A percentile compares a stretch with the other conserved stretches of the same genome.
Conservation (phyloP, 2,888 invertebrate species). For the Elegia similella region DNA sequence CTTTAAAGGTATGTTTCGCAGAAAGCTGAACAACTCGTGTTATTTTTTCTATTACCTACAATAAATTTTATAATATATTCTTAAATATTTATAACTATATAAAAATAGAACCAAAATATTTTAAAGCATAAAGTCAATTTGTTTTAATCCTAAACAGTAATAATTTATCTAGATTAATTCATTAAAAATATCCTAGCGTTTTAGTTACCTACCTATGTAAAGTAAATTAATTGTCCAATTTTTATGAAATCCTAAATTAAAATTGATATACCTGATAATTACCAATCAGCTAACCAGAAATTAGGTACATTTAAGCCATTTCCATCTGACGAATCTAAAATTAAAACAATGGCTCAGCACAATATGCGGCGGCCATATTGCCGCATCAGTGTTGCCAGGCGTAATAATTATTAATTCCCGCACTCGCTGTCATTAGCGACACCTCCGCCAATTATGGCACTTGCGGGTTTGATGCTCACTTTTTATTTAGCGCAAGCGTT, state of each 20-base stretch:
- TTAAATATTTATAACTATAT: no score
- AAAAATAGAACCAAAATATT: no score
- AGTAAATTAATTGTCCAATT: neutral
- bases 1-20: no score
- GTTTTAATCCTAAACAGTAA: no score
- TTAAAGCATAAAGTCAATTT: no score
- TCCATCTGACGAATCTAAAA: conserved; percentile 44
- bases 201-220: no score
- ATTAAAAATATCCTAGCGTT: no score
- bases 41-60: no score
- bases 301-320: conserved; percentile 10
- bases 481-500: conserved; percentile 76
- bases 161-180: no score
- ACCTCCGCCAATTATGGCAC: conserved; percentile 79
- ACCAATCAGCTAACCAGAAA: neutral
- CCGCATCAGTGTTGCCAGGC: conserved; percentile 73
- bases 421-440: conserved; percentile 74
- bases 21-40: no score
- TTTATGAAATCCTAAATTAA: neutral
- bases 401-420: conserved; percentile 78
- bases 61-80: no score
- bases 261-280: neutral
- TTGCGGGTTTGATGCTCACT: conserved; percentile 74
- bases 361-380: conserved; percentile 74
- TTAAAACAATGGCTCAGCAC: conserved; percentile 57